Base-by-base conservation (phyloP, 2,797 vertebrate species). In the Meda fulgida region DNA sequence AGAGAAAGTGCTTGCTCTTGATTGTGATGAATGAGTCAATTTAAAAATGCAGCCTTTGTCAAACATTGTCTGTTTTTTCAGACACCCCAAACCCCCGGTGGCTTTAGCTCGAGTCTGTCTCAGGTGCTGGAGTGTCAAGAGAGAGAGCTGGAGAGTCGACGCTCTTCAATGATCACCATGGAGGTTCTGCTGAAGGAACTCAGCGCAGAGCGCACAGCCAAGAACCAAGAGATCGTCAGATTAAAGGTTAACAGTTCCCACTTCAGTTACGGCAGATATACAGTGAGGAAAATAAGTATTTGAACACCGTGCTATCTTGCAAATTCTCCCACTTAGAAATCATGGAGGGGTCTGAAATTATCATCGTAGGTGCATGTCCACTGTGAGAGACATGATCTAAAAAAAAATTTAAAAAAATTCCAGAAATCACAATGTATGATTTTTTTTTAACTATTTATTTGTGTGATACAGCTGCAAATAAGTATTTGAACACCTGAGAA, bases 191-290 rank as follows among this genome's bases (percentile, higher is more conserved):
- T 99, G 78, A 88, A 90, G 0, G 97, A 99, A 87, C 93, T 99
- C 58, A 97, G 95, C 5, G 92, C 96, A 60, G 98, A 99, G 80
- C 93, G 98, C 89, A 88, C 93, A 1, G 94, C 94, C 5, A 99
- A 97, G 92, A 98, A 97, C 16, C 94, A 96, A 14, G 97, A 99
- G 90, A 99, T 99, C 71, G 93, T 96, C 73, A 94, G 96, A 81
- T 95, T 99, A 21, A 98, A 98, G 95, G 98, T 98, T 9, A 78
- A 21, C 8, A 65, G 14, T 21, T 38, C 14, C 19, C 36, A 66
- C 43, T 51, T 58, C 3, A 7, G 40, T 58, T 18, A 34, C n/a
- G 21, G 46, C 46, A 1, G 46, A 5, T 16, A 48, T 31, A n/a
- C n/a, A n/a, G n/a, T n/a, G n/a, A n/a, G n/a, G n/a, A n/a, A n/a